Evolutionary conservation across 2,888 invertebrate species (phyloP).

Genomic region (Dione juno): DNA sequence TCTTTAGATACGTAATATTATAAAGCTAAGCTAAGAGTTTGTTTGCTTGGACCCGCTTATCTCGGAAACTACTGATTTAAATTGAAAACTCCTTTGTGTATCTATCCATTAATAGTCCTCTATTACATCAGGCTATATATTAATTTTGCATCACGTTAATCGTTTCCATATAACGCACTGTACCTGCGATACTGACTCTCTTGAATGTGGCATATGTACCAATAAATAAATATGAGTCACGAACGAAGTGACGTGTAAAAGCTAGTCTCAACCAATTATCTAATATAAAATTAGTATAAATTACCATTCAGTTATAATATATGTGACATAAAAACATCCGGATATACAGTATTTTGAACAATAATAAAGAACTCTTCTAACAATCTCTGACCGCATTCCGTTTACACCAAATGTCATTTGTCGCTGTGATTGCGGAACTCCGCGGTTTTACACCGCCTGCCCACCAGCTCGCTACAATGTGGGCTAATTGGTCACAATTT

Average conservation of each 20-base stretch:
- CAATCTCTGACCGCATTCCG: constrained; percentile 24
- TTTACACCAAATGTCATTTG: constrained; percentile 52
- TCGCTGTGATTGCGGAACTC: constrained; percentile 44
- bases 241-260: too few species aligned
- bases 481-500: constrained; percentile 56
- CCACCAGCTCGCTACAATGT: constrained; percentile 62
- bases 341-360: constrained; percentile 23
- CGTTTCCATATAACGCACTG: too few species aligned
- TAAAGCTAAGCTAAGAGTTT: not conserved
- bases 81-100: not conserved
- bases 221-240: too few species aligned
- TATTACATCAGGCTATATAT: too few species aligned
- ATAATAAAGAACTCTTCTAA: constrained; percentile 10
- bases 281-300: not conserved
- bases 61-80: not conserved
- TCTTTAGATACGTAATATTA: too few species aligned
- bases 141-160: too few species aligned
- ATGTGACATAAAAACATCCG: not conserved
- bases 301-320: not conserved
- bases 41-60: not conserved
- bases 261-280: too few species aligned
- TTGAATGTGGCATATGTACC: too few species aligned
- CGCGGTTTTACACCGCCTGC: constrained; percentile 51
- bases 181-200: too few species aligned
- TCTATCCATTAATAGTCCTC: too few species aligned